These are phyloP conservation scores for Drosophila peninsularis DNA, from an alignment of 2,888 invertebrate species.

Conservation along the genomic window DNA sequence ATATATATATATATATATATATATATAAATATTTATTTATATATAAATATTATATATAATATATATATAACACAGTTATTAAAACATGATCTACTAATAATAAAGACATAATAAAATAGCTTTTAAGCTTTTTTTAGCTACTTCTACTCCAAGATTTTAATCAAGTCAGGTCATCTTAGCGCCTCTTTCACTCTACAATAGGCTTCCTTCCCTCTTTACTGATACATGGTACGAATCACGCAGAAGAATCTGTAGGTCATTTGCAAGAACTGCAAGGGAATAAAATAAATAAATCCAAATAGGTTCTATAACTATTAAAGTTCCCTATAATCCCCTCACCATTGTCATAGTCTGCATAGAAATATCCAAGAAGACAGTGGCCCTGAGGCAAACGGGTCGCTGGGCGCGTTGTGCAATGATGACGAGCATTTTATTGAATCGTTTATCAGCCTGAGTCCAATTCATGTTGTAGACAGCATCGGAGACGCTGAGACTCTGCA, in stretches of 20 bases:
- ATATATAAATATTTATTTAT: too few species aligned
- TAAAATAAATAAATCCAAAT: not conserved
- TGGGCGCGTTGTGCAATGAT: slow-evolving; percentile 67
- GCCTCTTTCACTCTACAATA: too few species aligned
- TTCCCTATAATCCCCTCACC: slow-evolving; percentile 34
- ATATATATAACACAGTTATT: too few species aligned
- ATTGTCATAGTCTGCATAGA: slow-evolving; percentile 73
- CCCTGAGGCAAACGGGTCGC: slow-evolving; percentile 62
- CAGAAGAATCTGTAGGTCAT: slow-evolving; percentile 75
- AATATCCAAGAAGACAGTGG: slow-evolving; percentile 65
- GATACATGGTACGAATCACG: slow-evolving; percentile 71
- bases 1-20: too few species aligned
- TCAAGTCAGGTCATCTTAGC: too few species aligned
- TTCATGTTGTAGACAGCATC: slow-evolving; percentile 66
- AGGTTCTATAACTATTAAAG: not conserved
- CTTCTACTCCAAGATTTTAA: too few species aligned
- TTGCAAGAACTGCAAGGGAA: slow-evolving; percentile 57
- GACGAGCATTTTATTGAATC: slow-evolving; percentile 67
- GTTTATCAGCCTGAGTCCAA: slow-evolving; percentile 57
- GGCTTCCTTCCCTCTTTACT: not conserved
- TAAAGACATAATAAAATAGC: too few species aligned
- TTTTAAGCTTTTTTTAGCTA: too few species aligned
- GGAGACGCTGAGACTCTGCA: slow-evolving; percentile 62
- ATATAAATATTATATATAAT: too few species aligned
- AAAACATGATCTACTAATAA: too few species aligned